phyloP scores from a whole-genome alignment of 2,888 invertebrate genomes.

The Leptogaster cylindrica region DNA sequence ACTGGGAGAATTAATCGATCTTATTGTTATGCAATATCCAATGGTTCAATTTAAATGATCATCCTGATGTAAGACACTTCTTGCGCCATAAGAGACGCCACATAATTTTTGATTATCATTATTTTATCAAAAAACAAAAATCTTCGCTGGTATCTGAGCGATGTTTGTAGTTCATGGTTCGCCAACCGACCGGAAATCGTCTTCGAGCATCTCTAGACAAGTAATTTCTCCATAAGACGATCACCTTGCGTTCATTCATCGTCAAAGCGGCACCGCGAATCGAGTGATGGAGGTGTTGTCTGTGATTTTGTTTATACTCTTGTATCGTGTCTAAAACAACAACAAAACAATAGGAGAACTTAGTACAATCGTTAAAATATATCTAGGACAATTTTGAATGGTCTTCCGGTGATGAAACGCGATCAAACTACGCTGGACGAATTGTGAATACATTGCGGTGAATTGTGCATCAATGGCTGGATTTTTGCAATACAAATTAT shows the following conservation, averaged over 20 bases:
- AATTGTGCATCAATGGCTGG: neutral
- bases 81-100: no score
- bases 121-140: no score
- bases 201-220: neutral
- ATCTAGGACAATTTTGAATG: neutral
- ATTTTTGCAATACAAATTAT: neutral
- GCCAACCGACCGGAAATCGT: conserved; percentile 18
- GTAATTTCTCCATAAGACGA: neutral
- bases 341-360: neutral
- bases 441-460: neutral
- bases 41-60: no score
- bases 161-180: conserved; percentile 5
- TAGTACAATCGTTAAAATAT: neutral
- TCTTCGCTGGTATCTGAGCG: no score
- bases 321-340: no score
- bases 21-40: no score
- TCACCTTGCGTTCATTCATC: neutral
- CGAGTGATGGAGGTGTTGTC: no score
- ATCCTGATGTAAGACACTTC: no score
- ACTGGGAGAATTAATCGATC: no score
- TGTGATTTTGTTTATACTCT: no score
- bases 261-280: no score
- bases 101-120: no score
- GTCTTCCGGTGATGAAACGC: neutral
- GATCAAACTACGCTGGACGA: neutral